Evolutionary conservation across 2,888 invertebrate genomes (phyloP), one percentile per base, ranked within the genome.

Genomic region (Scrobipalpa costella): DNA sequence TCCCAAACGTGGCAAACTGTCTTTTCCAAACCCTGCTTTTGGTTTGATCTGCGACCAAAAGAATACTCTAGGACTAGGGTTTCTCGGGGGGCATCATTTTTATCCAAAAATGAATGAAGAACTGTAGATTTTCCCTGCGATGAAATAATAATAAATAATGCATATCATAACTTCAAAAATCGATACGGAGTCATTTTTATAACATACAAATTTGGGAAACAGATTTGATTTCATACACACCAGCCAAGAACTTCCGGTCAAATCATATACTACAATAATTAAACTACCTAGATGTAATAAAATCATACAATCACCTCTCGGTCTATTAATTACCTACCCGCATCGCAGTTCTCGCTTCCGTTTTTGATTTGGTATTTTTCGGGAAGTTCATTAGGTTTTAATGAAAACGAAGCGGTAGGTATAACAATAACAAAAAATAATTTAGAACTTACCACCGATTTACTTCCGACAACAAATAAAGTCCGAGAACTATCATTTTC

Each of bases 21-120:
- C 63, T 92, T 92, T 44, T 92, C 90, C 3, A 89, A 81, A 50
- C 83, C 82, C 69, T 94, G 90, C 75, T 93, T 94, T 73, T 93
- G 93, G 36, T 92, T 93, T 17, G 93, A 92, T 83, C 95, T 94
- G 73, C 97, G 93, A 0, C 95, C 97, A 85, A 95, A 98, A 9
- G 95, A 95, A 81, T 98, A 98, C 78, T 98, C 98, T 73, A 98
- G 85, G 0, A 96, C 96, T 61, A 97, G 90, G 0, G 98, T 97
- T 59, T 96, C 95, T 71, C 95, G 95, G 0, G 93, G 87, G 2
- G 93, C 87, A 71, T 97, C 97, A 63, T 94, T 94, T 78, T 95
- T 95, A 67, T 97, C 97, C 63, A 97, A 90, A 84, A 97, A 96
- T 69, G 93, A 90, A 76, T 95, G 92, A n/a, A 97, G 92, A 61